Percentiles rank a stretch among this genome's conserved stretches.
These are phyloP conservation scores for Epiblema foenella DNA, from an alignment of 2,888 invertebrate species.

Conservation along the genomic window DNA sequence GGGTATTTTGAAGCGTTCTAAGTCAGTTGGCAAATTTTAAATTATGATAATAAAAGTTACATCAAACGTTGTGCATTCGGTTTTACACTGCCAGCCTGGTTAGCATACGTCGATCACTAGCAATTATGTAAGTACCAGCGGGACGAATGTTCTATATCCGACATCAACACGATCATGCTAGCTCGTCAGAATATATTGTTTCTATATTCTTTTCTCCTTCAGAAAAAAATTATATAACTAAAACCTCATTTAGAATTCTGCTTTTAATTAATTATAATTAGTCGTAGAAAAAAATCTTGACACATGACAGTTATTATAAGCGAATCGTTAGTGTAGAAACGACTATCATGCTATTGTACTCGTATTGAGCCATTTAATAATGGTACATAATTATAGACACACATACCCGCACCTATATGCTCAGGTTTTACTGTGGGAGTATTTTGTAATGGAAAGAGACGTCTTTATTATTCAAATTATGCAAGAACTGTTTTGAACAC, in stretches of 20 bases:
- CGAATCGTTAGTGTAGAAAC: neutral
- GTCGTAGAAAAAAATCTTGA: slow-evolving; percentile 7
- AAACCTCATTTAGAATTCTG: neutral
- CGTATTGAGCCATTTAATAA: neutral
- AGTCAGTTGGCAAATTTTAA: too few relatives aligned
- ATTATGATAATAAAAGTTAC: too few relatives aligned
- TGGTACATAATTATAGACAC: slow-evolving; percentile 6
- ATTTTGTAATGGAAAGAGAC: slow-evolving; percentile 6
- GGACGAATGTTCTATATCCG: too few relatives aligned
- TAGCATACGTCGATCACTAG: too few relatives aligned
- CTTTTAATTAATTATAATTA: neutral
- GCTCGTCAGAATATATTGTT: too few relatives aligned
- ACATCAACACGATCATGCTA: too few relatives aligned
- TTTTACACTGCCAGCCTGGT: too few relatives aligned
- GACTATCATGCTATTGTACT: neutral
- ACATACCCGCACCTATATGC: neutral
- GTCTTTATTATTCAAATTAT: slow-evolving; percentile 9
- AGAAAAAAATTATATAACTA: too few relatives aligned
- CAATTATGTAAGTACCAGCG: too few relatives aligned
- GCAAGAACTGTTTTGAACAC: slow-evolving; percentile 12
- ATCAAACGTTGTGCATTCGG: too few relatives aligned
- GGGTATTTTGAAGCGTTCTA: too few relatives aligned
- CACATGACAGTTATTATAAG: slow-evolving; percentile 2
- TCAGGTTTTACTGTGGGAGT: slow-evolving; percentile 15
- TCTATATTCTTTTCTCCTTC: too few relatives aligned